Conservation (phyloP, 2,888 invertebrate genomes). For the Furcula furcula region DNA sequence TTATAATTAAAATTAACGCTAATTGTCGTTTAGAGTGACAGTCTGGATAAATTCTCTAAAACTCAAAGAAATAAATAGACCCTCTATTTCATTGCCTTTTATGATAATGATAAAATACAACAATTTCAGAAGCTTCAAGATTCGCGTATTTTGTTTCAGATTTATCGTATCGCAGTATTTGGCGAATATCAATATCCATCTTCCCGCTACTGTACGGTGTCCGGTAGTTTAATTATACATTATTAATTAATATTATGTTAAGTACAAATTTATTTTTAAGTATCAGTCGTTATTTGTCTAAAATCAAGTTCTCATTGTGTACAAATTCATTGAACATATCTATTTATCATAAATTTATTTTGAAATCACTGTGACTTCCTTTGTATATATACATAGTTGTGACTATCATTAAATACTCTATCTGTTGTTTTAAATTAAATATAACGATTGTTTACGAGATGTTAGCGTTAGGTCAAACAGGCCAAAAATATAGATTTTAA, state of each 20-base stretch:
- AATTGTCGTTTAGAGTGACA: no score
- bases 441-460: constrained; percentile 24
- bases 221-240: constrained; percentile 58
- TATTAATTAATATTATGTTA: constrained; percentile 24
- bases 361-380: constrained; percentile 14
- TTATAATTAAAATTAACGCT: no score
- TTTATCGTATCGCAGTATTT: constrained; percentile 39
- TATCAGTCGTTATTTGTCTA: constrained; percentile 9
- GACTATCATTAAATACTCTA: constrained; percentile 9
- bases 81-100: no score
- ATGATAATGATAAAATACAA: no score
- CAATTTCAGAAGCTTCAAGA: no score
- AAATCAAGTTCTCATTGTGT: constrained; percentile 42
- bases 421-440: constrained; percentile 7
- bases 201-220: constrained; percentile 54
- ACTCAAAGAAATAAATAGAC: no score
- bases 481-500: constrained; percentile 44
- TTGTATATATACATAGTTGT: constrained; percentile 12
- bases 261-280: constrained; percentile 40
- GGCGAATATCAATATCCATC: constrained; percentile 50
- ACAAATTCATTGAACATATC: constrained; percentile 66
- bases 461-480: constrained; percentile 49
- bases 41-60: no score
- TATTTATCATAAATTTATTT: constrained; percentile 29
- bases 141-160: constrained; percentile 67